Base-by-base conservation (phyloP, 2,797 vertebrate genomes). In the Glyptemys insculpta region DNA sequence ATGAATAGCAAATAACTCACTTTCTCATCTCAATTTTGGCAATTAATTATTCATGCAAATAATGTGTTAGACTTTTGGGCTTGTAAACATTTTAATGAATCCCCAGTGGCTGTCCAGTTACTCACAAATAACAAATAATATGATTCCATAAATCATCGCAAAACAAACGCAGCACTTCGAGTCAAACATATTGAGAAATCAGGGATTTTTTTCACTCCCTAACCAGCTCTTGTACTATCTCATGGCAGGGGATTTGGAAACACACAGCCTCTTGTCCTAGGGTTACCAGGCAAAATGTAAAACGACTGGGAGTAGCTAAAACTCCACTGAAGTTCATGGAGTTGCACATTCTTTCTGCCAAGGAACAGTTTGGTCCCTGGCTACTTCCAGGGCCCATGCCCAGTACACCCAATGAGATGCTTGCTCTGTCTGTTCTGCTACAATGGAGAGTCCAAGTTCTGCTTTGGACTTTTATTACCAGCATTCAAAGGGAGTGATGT, bases 181-280 rank as follows among this genome's bases (percentile, higher is more conserved):
- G 94, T 96, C 96, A 96, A 95, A 97, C 96, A 97, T 95, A 97
- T 93, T 93, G 95, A 97, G 97, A 97, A 97, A 97, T 96, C 94
- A 4, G 4, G 82, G 94, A 92, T 92, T 92, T 37, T 62, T 68
- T 97, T 97, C 94, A 91, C 82, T 91, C 93, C 95, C 95, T 95
- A 93, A 94, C 95, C 27, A 76, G 25, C 27, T 76, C 74, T 29
- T 29, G 25, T 47, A 16, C 44, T 47, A 31, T 92, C 82, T 89
- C 54, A 62, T 90, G 96, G 93, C 96, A 95, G 87, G 16, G 44
- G 54, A 94, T 85, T 86, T 96, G 90, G 80, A 97, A 97, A 94
- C 11, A 14, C 91, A 91, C 84, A 59, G 18, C 44, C 86, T 79
- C 87, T 87, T 79, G 11, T 44, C 79, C 59, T 1, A 34, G 92